Conservation (phyloP, 1,140 invertebrate genomes). For the Drosophila triauraria region DNA sequence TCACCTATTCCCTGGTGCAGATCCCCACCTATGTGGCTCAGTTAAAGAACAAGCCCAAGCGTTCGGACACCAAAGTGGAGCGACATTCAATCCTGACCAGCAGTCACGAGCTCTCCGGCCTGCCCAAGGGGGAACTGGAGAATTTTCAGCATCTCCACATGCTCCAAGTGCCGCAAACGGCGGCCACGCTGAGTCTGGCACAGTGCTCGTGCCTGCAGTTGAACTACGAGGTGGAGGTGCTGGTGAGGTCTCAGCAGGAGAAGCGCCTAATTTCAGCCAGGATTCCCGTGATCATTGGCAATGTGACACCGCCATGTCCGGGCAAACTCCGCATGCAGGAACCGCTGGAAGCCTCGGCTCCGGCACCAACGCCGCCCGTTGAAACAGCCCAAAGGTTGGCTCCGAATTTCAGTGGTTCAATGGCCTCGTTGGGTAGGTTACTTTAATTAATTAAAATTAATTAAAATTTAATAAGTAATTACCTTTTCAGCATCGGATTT, state of each 20-base stretch:
- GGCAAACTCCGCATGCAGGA: slow-evolving; percentile 22
- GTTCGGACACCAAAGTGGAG: slow-evolving; percentile 73
- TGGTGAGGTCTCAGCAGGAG: slow-evolving; percentile 64
- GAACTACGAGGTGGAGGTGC: slow-evolving; percentile 88
- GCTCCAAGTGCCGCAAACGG: slow-evolving; percentile 88
- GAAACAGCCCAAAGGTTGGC: slow-evolving; percentile 6
- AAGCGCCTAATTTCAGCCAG: slow-evolving; percentile 85
- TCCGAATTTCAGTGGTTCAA: slow-evolving; percentile 47
- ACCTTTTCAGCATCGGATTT: slow-evolving; percentile 55
- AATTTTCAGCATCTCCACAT: slow-evolving; percentile 70
- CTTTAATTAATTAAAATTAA: not conserved
- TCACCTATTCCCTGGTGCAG: slow-evolving; percentile 85
- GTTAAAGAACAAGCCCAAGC: slow-evolving; percentile 52
- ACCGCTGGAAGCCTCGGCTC: slow-evolving; percentile 19
- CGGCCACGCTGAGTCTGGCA: slow-evolving; percentile 88
- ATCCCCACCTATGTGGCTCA: slow-evolving; percentile 53
- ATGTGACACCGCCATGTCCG: slow-evolving; percentile 80
- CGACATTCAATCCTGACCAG: slow-evolving; percentile 85
- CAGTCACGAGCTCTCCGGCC: slow-evolving; percentile 85
- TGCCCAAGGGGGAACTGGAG: slow-evolving; percentile 84
- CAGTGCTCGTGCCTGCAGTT: slow-evolving; percentile 90
- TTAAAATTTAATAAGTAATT: not conserved
- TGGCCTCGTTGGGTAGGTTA: slow-evolving; percentile 58
- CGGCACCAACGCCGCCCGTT: slow-evolving; percentile 40
- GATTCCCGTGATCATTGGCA: slow-evolving; percentile 86